These are phyloP conservation scores for Scaptomyza pallida DNA, from an alignment of 1,140 invertebrate species.

Conservation along the genomic window DNA sequence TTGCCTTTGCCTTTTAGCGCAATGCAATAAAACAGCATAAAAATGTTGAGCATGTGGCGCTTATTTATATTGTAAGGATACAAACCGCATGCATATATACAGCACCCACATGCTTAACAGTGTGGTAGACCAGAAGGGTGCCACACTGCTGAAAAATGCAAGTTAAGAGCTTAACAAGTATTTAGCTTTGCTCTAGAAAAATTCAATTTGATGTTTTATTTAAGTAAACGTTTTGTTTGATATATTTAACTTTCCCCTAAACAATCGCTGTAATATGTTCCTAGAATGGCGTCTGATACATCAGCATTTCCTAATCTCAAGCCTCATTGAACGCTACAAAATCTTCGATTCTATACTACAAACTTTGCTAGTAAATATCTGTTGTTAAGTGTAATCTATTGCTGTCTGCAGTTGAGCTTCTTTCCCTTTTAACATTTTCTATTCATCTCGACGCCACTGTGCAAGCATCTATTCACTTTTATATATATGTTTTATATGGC, in stretches of 20 bases:
- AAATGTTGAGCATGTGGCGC: conserved; percentile 77
- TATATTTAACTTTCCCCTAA: too few species aligned
- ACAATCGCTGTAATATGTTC: too few species aligned
- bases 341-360: background rate
- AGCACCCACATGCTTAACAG: conserved; percentile 1
- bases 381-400: conserved; percentile 1
- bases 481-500: conserved; percentile 72
- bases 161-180: too few species aligned
- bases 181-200: too few species aligned
- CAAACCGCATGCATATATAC: too few species aligned
- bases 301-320: background rate
- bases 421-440: background rate
- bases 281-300: background rate
- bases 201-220: too few species aligned
- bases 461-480: conserved; percentile 45
- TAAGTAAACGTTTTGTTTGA: too few species aligned
- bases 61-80: conserved; percentile 70
- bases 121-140: conserved; percentile 3
- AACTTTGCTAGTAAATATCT: background rate
- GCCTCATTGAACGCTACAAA: background rate
- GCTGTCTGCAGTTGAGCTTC: background rate
- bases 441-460: conserved; percentile 13
- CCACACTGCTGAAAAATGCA: too few species aligned
- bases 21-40: conserved; percentile 80
- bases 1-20: conserved; percentile 66